Conservation (phyloP, 2,113 vertebrate genomes). For the Petrocephalus zakoni region DNA sequence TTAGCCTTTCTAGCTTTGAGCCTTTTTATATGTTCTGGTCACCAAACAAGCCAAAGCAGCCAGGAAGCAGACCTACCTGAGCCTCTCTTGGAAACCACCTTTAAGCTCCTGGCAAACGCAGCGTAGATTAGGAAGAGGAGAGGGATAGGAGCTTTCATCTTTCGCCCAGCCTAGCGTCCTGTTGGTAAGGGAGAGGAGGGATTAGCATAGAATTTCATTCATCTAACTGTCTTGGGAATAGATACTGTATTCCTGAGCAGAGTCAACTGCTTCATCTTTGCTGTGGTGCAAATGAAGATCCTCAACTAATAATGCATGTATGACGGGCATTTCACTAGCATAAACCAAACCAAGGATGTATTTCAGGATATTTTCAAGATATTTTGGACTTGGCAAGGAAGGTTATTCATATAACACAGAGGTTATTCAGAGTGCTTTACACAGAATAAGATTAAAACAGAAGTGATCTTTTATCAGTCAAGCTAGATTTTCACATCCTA, state of each 20-base stretch:
- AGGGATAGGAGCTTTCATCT: conserved; percentile 90
- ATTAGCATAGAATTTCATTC: neutral
- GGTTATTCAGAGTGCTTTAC: neutral
- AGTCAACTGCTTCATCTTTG: neutral
- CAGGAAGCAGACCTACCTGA: conserved; percentile 74
- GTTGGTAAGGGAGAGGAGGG: conserved; percentile 35
- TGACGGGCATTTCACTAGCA: neutral
- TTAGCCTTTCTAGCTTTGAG: neutral
- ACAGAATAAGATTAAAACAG: neutral
- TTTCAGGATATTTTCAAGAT: neutral
- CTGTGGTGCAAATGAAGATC: neutral
- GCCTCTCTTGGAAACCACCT: conserved; percentile 94
- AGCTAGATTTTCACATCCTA: neutral
- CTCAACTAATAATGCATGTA: neutral
- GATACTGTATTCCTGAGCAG: neutral
- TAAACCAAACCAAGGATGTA: neutral
- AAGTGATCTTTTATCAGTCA: neutral
- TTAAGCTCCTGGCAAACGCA: conserved; percentile 81
- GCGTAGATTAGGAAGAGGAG: conserved; percentile 88
- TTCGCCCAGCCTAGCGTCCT: conserved; percentile 63
- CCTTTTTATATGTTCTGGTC: neutral
- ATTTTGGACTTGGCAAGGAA: neutral
- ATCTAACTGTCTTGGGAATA: neutral
- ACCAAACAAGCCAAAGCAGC: neutral
- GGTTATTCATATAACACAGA: neutral